phyloP scores from a whole-genome alignment of 2,888 invertebrate species.

The Arge pagana region DNA sequence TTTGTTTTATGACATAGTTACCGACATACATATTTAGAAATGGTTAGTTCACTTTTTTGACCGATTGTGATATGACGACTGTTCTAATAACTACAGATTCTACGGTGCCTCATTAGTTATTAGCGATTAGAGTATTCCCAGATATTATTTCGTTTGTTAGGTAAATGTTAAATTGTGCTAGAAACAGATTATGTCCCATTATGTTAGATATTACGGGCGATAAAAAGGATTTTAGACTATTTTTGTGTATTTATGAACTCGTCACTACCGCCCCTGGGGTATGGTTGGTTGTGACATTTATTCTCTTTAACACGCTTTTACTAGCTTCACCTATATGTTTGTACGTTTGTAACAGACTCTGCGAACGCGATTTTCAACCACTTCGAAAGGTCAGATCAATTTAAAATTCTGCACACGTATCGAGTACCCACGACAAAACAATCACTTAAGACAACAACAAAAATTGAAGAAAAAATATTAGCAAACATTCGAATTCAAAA shows the following conservation, averaged over 20 bases:
- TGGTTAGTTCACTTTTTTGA: background rate
- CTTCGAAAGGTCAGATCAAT: too few species aligned
- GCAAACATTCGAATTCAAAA: too few species aligned
- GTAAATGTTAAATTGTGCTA: conserved; percentile 8
- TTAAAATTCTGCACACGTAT: too few species aligned
- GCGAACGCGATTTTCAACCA: too few species aligned
- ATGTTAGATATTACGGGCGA: conserved; percentile 7
- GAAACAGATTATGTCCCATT: conserved; percentile 9
- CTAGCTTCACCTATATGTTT: too few species aligned
- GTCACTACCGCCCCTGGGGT: conserved; percentile 28
- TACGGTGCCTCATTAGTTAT: conserved; percentile 9
- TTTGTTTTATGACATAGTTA: background rate
- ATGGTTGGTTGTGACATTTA: conserved; percentile 29
- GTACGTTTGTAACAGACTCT: too few species aligned
- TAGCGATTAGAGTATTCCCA: background rate
- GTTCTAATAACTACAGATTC: conserved; percentile 2
- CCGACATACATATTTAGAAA: background rate
- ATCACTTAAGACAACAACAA: too few species aligned
- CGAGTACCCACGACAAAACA: too few species aligned
- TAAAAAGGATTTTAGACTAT: conserved; percentile 23
- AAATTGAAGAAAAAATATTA: too few species aligned
- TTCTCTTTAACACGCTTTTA: too few species aligned
- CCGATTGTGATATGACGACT: conserved; percentile 4
- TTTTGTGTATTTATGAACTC: conserved; percentile 19
- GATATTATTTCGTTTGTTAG: background rate